Conservation (phyloP, 2,113 vertebrate genomes). For the Corythaixoides concolor region DNA sequence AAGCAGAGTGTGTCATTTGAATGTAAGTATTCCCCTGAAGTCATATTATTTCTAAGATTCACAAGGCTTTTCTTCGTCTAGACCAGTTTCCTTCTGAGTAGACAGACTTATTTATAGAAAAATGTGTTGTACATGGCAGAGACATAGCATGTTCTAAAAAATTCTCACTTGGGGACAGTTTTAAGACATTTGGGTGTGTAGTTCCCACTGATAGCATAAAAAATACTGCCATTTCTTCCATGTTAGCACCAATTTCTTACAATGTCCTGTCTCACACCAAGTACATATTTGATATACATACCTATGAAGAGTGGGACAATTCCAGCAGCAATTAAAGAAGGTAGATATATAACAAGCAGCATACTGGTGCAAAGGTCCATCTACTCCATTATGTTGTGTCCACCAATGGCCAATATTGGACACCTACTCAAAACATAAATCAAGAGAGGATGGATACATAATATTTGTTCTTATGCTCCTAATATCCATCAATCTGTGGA, state of each 20-base stretch:
- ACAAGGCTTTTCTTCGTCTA: neutral
- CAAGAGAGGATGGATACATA: neutral
- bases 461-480: neutral
- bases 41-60: neutral
- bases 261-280: fast-evolving
- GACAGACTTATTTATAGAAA: neutral
- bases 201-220: neutral
- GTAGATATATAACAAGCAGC: neutral
- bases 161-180: neutral
- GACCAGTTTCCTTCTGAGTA: neutral
- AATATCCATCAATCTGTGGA: neutral
- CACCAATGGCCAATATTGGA: neutral
- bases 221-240: neutral
- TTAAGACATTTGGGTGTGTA: neutral
- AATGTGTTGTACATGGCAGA: fast-evolving
- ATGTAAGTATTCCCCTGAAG: neutral
- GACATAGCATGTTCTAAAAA: neutral
- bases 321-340: neutral
- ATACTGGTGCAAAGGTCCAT: neutral
- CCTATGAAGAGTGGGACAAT: neutral
- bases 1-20: neutral
- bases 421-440: neutral
- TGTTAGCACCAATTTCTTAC: neutral
- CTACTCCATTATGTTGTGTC: neutral
- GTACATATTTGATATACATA: fast-evolving